A percentile compares a stretch with the other conserved stretches of the same genome.
phyloP scores from a whole-genome alignment of 2,113 vertebrate genomes.

The Halcyon malimbica region DNA sequence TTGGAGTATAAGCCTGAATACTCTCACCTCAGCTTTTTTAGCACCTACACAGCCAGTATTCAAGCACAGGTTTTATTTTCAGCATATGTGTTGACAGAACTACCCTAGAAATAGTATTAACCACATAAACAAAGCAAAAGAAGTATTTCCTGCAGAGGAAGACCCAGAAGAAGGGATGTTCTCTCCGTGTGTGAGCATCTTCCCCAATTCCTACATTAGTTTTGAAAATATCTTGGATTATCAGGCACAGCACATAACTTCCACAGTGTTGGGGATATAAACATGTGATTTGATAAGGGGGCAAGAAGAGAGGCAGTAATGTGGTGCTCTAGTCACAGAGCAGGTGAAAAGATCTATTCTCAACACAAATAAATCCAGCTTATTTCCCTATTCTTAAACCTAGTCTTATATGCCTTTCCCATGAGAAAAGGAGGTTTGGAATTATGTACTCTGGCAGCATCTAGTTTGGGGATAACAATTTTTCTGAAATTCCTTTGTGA shows the following conservation, averaged over 20 bases:
- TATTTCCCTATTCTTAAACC: constrained; percentile 3
- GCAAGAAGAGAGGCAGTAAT: background rate
- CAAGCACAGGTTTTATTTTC: background rate
- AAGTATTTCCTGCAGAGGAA: background rate
- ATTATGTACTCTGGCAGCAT: constrained; percentile 10
- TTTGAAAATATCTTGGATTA: background rate
- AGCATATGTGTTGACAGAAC: background rate
- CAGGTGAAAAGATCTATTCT: background rate
- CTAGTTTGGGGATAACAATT: constrained; percentile 31
- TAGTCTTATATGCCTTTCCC: background rate
- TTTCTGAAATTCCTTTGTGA: constrained; percentile 42
- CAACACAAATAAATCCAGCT: constrained; percentile 8
- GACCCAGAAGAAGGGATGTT: background rate
- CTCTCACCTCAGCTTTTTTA: background rate
- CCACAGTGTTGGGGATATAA: background rate
- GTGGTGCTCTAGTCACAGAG: background rate
- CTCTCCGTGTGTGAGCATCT: background rate
- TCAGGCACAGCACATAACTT: background rate
- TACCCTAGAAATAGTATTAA: background rate
- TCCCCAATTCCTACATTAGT: background rate
- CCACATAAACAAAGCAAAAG: background rate
- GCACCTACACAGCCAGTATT: background rate
- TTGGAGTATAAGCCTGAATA: background rate
- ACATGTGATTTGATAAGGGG: background rate
- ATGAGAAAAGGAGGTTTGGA: constrained; percentile 6